These are phyloP conservation scores for Scaptomyza montana DNA, from an alignment of 1,140 invertebrate genomes.

Conservation along the genomic window DNA sequence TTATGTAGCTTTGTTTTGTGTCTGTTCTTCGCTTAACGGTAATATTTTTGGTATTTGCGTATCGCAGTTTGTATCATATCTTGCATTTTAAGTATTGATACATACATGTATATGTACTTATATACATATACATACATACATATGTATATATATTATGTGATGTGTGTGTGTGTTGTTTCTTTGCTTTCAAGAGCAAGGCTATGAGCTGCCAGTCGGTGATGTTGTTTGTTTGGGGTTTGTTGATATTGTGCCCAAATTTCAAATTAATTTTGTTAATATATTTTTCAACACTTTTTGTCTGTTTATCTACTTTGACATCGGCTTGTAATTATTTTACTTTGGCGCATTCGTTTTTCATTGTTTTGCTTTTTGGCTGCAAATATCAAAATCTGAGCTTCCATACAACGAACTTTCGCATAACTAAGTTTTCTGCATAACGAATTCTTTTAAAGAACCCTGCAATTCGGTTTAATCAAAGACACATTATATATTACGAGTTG, in stretches of 20 bases:
- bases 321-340: constrained; percentile 12
- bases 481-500: too few relatives aligned
- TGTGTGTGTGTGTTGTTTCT: constrained; percentile 25
- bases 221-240: not conserved
- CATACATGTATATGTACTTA: too few relatives aligned
- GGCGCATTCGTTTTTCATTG: not conserved
- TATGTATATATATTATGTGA: not conserved
- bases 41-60: constrained; percentile 18
- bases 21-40: constrained; percentile 37
- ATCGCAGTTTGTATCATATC: not conserved
- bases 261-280: constrained; percentile 27
- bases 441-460: too few relatives aligned
- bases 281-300: constrained; percentile 11
- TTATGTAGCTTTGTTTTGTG: constrained; percentile 9
- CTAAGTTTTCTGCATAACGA: too few relatives aligned
- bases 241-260: constrained; percentile 33
- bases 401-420: too few relatives aligned
- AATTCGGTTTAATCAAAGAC: too few relatives aligned
- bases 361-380: constrained; percentile 12
- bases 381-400: constrained; percentile 1
- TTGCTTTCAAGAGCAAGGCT: constrained; percentile 30
- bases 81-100: not conserved
- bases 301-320: constrained; percentile 19
- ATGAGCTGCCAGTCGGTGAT: not conserved
- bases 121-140: too few relatives aligned